phyloP scores from a whole-genome alignment of 2,888 invertebrate genomes.

The Gari tellinella region DNA sequence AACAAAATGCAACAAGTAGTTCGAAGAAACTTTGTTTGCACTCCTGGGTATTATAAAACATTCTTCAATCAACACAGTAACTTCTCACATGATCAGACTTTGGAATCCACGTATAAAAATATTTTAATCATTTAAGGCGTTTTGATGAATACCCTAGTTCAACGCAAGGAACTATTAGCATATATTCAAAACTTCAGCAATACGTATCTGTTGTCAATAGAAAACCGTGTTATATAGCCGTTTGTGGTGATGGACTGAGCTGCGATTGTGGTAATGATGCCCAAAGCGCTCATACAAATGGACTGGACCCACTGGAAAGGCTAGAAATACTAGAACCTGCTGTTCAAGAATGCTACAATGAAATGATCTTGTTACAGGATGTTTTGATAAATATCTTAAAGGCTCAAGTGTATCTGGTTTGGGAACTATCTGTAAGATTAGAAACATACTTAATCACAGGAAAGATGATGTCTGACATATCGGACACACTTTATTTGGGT shows the following conservation, averaged over 20 bases:
- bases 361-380: slow-evolving; percentile 46
- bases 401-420: slow-evolving; percentile 28
- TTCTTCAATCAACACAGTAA: slow-evolving; percentile 19
- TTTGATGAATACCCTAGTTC: slow-evolving; percentile 35
- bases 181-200: slow-evolving; percentile 13
- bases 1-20: slow-evolving; percentile 28
- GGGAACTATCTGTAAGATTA: slow-evolving; percentile 31
- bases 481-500: too few species aligned
- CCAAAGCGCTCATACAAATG: slow-evolving; percentile 29
- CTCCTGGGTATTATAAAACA: slow-evolving; percentile 30
- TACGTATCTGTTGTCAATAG: slow-evolving; percentile 10
- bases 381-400: slow-evolving; percentile 42
- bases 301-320: slow-evolving; percentile 23
- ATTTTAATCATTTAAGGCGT: slow-evolving; percentile 39
- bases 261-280: slow-evolving; percentile 52
- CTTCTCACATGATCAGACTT: slow-evolving; percentile 30
- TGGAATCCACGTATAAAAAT: slow-evolving; percentile 21
- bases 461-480: too few species aligned
- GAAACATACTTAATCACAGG: slow-evolving; percentile 46
- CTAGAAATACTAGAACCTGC: slow-evolving; percentile 42
- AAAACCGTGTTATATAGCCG: slow-evolving; percentile 11
- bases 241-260: slow-evolving; percentile 46
- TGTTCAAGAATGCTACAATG: slow-evolving; percentile 51
- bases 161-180: slow-evolving; percentile 22
- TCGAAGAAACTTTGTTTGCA: slow-evolving; percentile 18